Evolutionary conservation across 2,113 vertebrate genomes (phyloP).

Genomic region (Acanthisitta chloris): DNA sequence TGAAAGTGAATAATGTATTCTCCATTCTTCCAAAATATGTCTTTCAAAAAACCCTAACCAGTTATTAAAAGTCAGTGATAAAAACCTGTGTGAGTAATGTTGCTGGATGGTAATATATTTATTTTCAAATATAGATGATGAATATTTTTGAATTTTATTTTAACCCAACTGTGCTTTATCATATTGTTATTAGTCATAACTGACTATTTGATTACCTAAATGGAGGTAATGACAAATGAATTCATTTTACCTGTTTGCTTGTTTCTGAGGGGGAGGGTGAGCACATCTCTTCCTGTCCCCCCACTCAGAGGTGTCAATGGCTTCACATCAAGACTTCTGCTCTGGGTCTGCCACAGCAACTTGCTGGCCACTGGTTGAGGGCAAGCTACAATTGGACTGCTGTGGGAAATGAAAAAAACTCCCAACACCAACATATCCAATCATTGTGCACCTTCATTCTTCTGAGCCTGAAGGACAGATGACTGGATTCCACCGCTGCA

Average conservation of each 20-base stretch:
- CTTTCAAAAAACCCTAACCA: background rate
- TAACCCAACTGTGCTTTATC: background rate
- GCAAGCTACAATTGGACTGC: fast-evolving
- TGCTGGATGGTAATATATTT: background rate
- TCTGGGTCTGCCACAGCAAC: fast-evolving
- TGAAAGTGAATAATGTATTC: background rate
- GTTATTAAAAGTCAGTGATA: background rate
- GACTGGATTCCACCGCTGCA: background rate
- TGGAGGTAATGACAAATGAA: background rate
- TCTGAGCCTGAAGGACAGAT: background rate
- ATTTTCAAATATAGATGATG: background rate
- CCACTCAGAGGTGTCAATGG: fast-evolving
- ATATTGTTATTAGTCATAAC: background rate
- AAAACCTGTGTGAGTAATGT: background rate
- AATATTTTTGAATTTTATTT: background rate
- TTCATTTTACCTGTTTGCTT: background rate
- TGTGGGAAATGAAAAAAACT: background rate
- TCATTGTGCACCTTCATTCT: background rate
- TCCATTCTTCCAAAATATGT: background rate
- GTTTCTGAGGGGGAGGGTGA: background rate
- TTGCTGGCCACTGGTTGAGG: fast-evolving
- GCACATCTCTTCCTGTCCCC: background rate
- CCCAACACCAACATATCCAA: background rate
- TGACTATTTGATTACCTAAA: background rate
- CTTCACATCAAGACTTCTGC: background rate